Evolutionary conservation across 2,113 vertebrate species (phyloP).

Genomic region (Redunca redunca): DNA sequence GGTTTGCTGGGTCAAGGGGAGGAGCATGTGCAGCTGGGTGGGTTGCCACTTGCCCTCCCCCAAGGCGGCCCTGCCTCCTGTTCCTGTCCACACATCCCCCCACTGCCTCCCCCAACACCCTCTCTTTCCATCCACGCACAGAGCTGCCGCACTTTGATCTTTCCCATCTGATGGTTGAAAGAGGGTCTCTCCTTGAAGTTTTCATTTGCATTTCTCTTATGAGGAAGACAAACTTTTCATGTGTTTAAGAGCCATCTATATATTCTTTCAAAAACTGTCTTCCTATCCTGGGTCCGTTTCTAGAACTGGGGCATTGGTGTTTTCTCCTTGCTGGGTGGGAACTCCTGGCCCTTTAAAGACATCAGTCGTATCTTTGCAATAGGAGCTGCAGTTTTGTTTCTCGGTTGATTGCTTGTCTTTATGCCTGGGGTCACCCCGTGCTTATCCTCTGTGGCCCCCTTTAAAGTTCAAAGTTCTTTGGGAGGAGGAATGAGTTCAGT

Average conservation of each 20-base stretch:
- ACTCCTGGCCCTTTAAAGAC: neutral
- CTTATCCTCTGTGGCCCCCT: neutral
- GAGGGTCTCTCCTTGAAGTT: slow-evolving; percentile 25
- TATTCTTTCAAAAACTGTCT: slow-evolving; percentile 24
- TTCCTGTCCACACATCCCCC: neutral
- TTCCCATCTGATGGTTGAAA: neutral
- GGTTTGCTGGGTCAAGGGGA: neutral
- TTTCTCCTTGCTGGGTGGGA: neutral
- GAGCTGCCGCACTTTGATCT: neutral
- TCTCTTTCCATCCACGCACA: neutral
- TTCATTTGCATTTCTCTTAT: slow-evolving; percentile 45
- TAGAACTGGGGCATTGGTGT: neutral
- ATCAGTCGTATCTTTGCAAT: neutral
- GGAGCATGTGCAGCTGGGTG: neutral
- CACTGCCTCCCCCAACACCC: fast-evolving
- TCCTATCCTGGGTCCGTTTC: neutral
- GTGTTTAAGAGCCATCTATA: neutral
- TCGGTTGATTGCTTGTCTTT: neutral
- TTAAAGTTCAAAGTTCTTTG: neutral
- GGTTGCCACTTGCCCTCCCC: neutral
- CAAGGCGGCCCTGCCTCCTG: neutral
- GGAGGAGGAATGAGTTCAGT: neutral
- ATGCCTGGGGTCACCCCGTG: neutral
- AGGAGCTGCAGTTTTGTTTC: neutral
- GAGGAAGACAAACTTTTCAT: slow-evolving; percentile 12